These are phyloP conservation scores for Smittia aterrima DNA, from an alignment of 2,888 invertebrate species.

Conservation along the genomic window DNA sequence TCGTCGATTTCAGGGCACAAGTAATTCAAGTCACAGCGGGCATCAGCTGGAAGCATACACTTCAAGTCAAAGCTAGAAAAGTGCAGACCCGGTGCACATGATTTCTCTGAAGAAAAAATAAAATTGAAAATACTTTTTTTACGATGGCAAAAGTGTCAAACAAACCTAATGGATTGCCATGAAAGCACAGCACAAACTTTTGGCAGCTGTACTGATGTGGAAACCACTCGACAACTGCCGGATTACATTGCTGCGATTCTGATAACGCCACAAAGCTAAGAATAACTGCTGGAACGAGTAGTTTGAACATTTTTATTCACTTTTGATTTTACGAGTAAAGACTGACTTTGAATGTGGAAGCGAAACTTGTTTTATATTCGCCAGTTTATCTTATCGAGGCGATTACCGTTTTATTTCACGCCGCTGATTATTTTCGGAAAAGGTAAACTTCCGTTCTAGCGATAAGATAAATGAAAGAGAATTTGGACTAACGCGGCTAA, in stretches of 20 bases:
- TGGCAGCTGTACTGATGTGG: constrained; percentile 3
- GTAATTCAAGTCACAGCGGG: constrained; percentile 4
- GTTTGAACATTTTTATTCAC: too few relatives aligned
- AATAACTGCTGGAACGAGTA: background rate
- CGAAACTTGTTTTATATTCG: too few relatives aligned
- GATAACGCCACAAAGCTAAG: background rate
- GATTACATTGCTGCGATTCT: background rate
- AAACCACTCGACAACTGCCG: constrained; percentile 1
- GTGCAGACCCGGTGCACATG: constrained; percentile 17
- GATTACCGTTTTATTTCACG: too few relatives aligned
- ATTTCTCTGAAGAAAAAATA: background rate
- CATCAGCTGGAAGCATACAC: constrained; percentile 12
- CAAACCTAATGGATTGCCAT: background rate
- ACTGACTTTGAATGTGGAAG: too few relatives aligned
- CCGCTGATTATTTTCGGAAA: too few relatives aligned
- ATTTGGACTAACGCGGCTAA: too few relatives aligned
- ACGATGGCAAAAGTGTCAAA: background rate
- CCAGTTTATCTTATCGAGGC: too few relatives aligned
- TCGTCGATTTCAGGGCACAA: constrained; percentile 5
- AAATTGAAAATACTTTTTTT: background rate
- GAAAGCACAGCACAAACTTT: constrained; percentile 10
- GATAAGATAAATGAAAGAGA: too few relatives aligned
- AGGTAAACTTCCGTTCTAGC: too few relatives aligned
- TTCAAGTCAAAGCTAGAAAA: background rate
- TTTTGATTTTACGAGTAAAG: too few relatives aligned